Evolutionary conservation across 2,888 invertebrate genomes (phyloP).

Genomic region (Prosopocoilus inquinatus): DNA sequence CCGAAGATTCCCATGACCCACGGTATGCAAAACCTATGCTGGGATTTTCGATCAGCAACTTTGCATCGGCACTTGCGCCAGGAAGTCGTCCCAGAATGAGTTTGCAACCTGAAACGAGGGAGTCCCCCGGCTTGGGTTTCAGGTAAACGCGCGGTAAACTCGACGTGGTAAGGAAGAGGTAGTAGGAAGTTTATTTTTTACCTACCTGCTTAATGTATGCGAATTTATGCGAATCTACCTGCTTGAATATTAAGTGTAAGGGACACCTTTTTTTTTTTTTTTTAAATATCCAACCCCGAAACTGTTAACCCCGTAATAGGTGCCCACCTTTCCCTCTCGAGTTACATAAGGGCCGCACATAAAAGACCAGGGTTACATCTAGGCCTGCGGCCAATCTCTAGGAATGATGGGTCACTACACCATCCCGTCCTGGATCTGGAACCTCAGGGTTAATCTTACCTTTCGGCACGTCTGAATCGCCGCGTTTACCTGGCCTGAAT

Average conservation of each 20-base stretch:
- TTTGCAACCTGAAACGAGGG: slow-evolving; percentile 20
- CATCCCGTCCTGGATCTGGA: neutral
- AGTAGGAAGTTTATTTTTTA: slow-evolving; percentile 42
- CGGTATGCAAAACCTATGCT: slow-evolving; percentile 28
- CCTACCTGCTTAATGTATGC: slow-evolving; percentile 53
- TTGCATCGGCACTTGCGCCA: slow-evolving; percentile 34
- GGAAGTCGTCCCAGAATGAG: slow-evolving; percentile 27
- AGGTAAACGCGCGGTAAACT: slow-evolving; percentile 24
- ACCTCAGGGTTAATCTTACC: slow-evolving; percentile 10
- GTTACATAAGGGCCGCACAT: slow-evolving; percentile 16
- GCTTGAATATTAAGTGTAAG: slow-evolving; percentile 54
- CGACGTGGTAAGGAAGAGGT: slow-evolving; percentile 36
- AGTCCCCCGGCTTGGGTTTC: neutral
- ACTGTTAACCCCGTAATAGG: slow-evolving; percentile 19
- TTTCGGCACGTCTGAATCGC: slow-evolving; percentile 5
- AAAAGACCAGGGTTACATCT: slow-evolving; percentile 20
- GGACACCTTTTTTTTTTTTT: slow-evolving; percentile 50
- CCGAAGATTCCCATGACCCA: slow-evolving; percentile 24
- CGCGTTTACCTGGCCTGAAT: slow-evolving; percentile 8
- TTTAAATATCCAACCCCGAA: slow-evolving; percentile 44
- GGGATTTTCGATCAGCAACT: slow-evolving; percentile 27
- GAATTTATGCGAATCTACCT: slow-evolving; percentile 51
- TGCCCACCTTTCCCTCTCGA: slow-evolving; percentile 26
- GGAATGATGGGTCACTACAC: slow-evolving; percentile 27
- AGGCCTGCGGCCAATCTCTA: slow-evolving; percentile 23